Base-by-base conservation (phyloP, 2,797 vertebrate species). In the Dicrostonyx torquatus region DNA sequence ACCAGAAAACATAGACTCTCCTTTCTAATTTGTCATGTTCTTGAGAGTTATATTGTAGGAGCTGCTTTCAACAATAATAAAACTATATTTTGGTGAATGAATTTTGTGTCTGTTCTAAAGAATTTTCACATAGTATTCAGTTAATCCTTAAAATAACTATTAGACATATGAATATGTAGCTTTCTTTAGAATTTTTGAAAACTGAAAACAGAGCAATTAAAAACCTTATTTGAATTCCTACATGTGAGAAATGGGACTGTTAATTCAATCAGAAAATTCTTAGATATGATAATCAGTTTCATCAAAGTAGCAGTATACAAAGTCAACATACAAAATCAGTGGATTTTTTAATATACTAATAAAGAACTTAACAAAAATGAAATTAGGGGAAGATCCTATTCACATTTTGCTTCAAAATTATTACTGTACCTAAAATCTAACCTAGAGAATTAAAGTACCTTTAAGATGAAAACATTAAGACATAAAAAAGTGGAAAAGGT, bases 1-100 rank as follows among this genome's bases (percentile, higher is more conserved):
- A 78, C 58, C 12, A 64, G 26, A 88, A 82, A 7, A 66, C 70
- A 78, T 20, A 84, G 26, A 43, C 70, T 80, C 50, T 88, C 29
- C 6, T 75, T 95, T 24, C 58, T 84, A 68, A 64, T 80, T 91
- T 87, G 29, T 72, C 92, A 7, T 37, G 18, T 53, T 94, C n/a
- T 89, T 73, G 17, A 45, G 55, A 87, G 34, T 68, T 93, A 73
- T 31, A 6, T 89, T 77, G 55, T 7, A 37, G 1, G 1, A 4
- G 11, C 75, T 91, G 50, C 26, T 82, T 93, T 94, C 31, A 88
- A 77, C 22, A 93, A 95, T 20, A 89, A 78, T 78, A 92, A 64
- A 95, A 68, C 5, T 64, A 66, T 62, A 86, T 55, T 84, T 15
- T 91, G 14, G 18, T 77, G 55, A 77, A 15, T 85, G 7, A 72